phyloP scores from a whole-genome alignment of 2,888 invertebrate genomes.

The Synanthedon myopaeformis region DNA sequence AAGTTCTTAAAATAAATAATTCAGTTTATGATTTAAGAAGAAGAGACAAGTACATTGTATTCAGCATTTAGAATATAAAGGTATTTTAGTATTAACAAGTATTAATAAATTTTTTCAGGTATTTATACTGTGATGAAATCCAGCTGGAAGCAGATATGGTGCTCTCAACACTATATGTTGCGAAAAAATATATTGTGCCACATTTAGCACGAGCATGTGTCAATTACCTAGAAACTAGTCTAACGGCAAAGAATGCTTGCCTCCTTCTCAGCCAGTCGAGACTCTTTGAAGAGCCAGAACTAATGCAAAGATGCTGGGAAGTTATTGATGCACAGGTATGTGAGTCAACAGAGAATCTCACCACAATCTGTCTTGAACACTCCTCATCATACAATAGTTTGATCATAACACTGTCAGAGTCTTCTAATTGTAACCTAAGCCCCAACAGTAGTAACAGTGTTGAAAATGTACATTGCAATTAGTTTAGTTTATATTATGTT shows the following conservation, averaged over 20 bases:
- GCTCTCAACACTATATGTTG: constrained; percentile 92
- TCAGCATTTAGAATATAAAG: too few species aligned
- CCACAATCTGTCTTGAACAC: constrained; percentile 45
- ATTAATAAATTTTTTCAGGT: constrained; percentile 71
- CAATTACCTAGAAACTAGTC: constrained; percentile 93
- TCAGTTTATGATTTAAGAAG: too few species aligned
- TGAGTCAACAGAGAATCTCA: constrained; percentile 65
- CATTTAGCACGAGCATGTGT: constrained; percentile 95
- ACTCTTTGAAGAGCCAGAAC: constrained; percentile 95
- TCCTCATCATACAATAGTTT: constrained; percentile 59
- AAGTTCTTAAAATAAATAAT: too few species aligned
- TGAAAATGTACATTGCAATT: constrained; percentile 31
- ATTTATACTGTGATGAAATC: constrained; percentile 97
- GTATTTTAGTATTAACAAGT: background rate
- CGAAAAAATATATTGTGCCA: constrained; percentile 97
- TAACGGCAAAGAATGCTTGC: constrained; percentile 96
- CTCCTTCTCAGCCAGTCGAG: constrained; percentile 94
- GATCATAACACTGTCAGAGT: constrained; percentile 50
- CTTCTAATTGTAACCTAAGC: constrained; percentile 49
- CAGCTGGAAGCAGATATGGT: constrained; percentile 95
- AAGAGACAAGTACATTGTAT: too few species aligned
- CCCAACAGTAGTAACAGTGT: constrained; percentile 44
- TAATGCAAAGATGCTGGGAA: constrained; percentile 97
- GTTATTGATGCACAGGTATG: constrained; percentile 96
- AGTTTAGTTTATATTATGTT: background rate